Evolutionary conservation across 2,113 vertebrate genomes (phyloP), one percentile per base, ranked within the genome.

Genomic region (Embiotoca jacksoni): DNA sequence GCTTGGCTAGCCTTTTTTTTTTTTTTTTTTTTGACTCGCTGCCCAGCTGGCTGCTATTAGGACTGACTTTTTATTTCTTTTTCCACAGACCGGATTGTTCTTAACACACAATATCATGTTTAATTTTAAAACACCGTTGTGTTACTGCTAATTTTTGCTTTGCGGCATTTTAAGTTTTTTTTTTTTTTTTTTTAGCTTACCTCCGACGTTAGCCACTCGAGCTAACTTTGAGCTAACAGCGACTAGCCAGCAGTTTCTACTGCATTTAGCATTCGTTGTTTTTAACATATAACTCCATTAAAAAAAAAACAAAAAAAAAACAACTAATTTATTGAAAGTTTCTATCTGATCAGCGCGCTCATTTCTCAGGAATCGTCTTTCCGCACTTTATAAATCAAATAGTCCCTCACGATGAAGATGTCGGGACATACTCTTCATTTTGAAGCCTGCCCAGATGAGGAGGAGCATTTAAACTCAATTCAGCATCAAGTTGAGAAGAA

Each of bases 161-260:
- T 16, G 5, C 23, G 14, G 49, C 49, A 4, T 50, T 13, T 44
- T 44, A 3, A 5, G 15, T 3, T 23, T 52, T 52, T 52, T 5
- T 16, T 15, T 2, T 11, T 69, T 61, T 61, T 30, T 46, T 37
- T 65, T 23, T 87, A 88, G 65, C 81, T 57, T 82, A 74, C 87
- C 88, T 41, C 35, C 55, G 53, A 14, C 54, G 75, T 49, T 87
- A 89, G 89, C 90, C 46, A 63, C 44, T 63, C 1, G 8, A 58
- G 90, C 91, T 88, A 91, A 92, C 82, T 92, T 89, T 83, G 39
- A 54, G 71, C 78, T 62, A 81, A 79, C 52, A 67, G 32, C 64
- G 33, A 11, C 31, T 31, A 46, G 52, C 41, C 37, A 53, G 44
- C 31, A 44, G 14, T 16, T n/a, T 61, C 3, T 13, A 31, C 4